Evolutionary conservation across 1,140 invertebrate genomes (phyloP).

Genomic region (Drosophila nikananu): DNA sequence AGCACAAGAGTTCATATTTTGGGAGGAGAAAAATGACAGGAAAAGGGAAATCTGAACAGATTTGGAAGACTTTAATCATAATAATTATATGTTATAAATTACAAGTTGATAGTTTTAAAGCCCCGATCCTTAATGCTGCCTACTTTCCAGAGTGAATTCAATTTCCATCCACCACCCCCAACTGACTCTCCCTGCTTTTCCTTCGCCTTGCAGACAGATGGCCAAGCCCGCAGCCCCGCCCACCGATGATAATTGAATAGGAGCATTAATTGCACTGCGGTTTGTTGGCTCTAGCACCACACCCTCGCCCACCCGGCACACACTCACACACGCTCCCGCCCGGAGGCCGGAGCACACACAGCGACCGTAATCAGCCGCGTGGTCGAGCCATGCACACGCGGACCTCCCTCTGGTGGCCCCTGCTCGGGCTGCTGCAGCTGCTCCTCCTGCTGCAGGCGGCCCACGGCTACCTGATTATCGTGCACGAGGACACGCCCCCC

Average conservation of each 20-base stretch:
- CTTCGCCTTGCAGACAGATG: constrained; percentile 40
- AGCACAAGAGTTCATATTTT: not conserved
- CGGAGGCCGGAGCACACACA: constrained; percentile 4
- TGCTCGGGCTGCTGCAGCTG: constrained; percentile 42
- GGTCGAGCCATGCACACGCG: constrained; percentile 51
- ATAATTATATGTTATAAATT: not conserved
- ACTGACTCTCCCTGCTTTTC: not conserved
- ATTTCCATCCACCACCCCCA: constrained; percentile 13
- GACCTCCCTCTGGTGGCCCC: constrained; percentile 15
- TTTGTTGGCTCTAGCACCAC: constrained; percentile 57
- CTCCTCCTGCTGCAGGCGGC: constrained; percentile 25
- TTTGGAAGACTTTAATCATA: not conserved
- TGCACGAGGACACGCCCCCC: constrained; percentile 89
- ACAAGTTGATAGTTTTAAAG: not conserved
- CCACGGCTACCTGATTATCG: constrained; percentile 89
- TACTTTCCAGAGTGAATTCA: constrained; percentile 39
- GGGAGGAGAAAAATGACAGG: not conserved
- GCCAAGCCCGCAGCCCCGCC: constrained; percentile 49
- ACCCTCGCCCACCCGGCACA: constrained; percentile 20
- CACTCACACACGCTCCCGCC: not conserved
- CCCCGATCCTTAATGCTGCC: not conserved
- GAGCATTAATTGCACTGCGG: constrained; percentile 66
- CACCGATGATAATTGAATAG: constrained; percentile 77
- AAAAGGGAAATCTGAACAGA: no score
- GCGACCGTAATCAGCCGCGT: constrained; percentile 15